Percentiles rank a stretch among this genome's conserved stretches.
Conservation (phyloP, 2,113 vertebrate genomes). For the Oostethus manadensis region DNA sequence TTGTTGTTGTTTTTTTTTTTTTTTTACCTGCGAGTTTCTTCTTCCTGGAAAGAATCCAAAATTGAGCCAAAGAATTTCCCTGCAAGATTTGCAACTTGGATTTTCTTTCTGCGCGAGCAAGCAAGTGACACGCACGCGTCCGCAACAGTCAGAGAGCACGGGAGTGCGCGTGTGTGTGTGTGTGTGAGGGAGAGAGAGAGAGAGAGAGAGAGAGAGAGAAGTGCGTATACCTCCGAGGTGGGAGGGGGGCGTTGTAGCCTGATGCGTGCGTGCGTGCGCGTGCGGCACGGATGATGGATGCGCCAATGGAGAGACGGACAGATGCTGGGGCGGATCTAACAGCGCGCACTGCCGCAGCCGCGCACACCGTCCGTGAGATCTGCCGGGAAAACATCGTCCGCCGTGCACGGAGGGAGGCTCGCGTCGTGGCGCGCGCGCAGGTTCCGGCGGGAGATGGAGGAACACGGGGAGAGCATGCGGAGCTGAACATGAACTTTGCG, state of each 20-base stretch:
- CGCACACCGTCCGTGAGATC: conserved; percentile 64
- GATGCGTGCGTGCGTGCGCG: conserved; percentile 54
- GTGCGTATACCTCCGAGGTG: conserved; percentile 27
- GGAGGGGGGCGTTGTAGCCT: conserved; percentile 67
- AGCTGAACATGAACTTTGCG: too few relatives aligned
- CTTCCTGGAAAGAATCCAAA: too few relatives aligned
- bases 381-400: conserved; percentile 70
- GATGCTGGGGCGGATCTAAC: conserved; percentile 96
- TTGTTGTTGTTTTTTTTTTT: too few relatives aligned
- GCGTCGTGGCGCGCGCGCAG: background rate
- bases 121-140: conserved; percentile 1
- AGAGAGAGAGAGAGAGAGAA: conserved; percentile 1
- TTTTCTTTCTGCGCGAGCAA: background rate
- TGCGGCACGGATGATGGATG: conserved; percentile 95
- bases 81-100: too few relatives aligned
- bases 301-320: conserved; percentile 92
- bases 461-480: too few relatives aligned
- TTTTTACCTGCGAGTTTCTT: too few relatives aligned
- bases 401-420: conserved; percentile 70
- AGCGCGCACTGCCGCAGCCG: conserved; percentile 71
- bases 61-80: too few relatives aligned
- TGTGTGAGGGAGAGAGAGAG: background rate
- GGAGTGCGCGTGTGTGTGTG: background rate
- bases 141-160: conserved; percentile 38
- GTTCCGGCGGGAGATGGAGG: background rate